A percentile compares a stretch with the other conserved stretches of the same genome.
phyloP scores from a whole-genome alignment of 2,113 vertebrate genomes.

The Ptyas mucosa region DNA sequence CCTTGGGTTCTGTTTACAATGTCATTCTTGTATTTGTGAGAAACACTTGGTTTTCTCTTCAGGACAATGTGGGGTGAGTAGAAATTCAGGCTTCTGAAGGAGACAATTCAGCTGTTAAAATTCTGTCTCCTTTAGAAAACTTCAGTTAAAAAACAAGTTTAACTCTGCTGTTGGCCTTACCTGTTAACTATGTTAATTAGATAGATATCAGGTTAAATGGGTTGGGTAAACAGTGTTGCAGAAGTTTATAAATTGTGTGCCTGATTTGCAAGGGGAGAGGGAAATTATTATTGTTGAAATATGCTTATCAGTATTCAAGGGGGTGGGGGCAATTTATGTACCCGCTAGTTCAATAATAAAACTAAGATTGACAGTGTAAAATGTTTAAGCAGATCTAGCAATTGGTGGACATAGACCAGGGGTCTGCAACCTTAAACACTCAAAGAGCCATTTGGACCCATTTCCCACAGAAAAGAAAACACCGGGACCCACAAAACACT shows the following conservation, averaged over 20 bases:
- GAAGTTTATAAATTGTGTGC: too few species aligned
- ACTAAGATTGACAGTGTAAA: conserved; percentile 72
- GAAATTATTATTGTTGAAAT: conserved; percentile 49
- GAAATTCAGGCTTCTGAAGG: conserved; percentile 80
- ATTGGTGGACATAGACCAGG: conserved; percentile 43
- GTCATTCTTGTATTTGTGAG: conserved; percentile 58
- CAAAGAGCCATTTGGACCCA: too few species aligned
- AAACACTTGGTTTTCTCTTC: conserved; percentile 57
- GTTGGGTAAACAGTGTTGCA: too few species aligned
- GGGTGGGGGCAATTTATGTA: too few species aligned
- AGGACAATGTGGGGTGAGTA: conserved; percentile 67
- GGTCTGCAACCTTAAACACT: too few species aligned
- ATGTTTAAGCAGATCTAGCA: conserved; percentile 59
- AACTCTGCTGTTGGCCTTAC: background rate
- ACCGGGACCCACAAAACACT: too few species aligned
- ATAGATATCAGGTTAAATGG: too few species aligned
- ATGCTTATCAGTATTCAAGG: background rate
- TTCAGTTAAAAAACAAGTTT: conserved; percentile 73
- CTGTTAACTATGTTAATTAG: too few species aligned
- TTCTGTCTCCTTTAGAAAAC: conserved; percentile 80
- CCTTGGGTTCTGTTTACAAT: conserved; percentile 63
- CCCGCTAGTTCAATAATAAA: conserved; percentile 62
- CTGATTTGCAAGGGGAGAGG: too few species aligned
- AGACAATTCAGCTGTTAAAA: conserved; percentile 88
- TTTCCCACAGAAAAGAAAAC: too few species aligned